These are phyloP conservation scores for Hypomecis atomaria DNA, from an alignment of 2,888 invertebrate species.

Conservation along the genomic window DNA sequence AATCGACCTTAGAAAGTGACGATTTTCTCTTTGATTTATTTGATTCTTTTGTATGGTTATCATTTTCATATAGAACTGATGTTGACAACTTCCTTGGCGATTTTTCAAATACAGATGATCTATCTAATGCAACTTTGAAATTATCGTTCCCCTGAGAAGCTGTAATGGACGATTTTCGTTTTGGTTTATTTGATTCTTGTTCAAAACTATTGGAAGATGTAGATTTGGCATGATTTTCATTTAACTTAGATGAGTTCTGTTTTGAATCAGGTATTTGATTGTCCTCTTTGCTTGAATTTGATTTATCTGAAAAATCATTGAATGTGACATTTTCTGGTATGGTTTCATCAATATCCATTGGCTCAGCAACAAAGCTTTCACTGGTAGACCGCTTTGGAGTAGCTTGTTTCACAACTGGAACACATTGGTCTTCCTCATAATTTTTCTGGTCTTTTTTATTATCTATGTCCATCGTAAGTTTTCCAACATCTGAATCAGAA, in stretches of 20 bases:
- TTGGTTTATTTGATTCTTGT: slow-evolving; percentile 40
- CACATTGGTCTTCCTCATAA: slow-evolving; percentile 70
- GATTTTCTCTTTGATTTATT: slow-evolving; percentile 42
- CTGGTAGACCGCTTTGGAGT: slow-evolving; percentile 38
- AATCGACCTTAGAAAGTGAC: slow-evolving; percentile 24
- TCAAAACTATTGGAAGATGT: slow-evolving; percentile 42
- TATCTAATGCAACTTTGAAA: slow-evolving; percentile 19
- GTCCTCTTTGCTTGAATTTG: slow-evolving; percentile 34
- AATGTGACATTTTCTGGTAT: slow-evolving; percentile 64
- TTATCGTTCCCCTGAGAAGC: slow-evolving; percentile 23
- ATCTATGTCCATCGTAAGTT: slow-evolving; percentile 43
- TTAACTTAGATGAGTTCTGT: slow-evolving; percentile 20
- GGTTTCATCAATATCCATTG: slow-evolving; percentile 80
- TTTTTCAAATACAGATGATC: slow-evolving; percentile 18
- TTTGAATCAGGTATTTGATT: slow-evolving; percentile 22
- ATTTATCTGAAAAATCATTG: slow-evolving; percentile 46
- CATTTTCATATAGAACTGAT: slow-evolving; percentile 20
- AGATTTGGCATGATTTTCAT: slow-evolving; percentile 35
- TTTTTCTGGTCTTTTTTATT: slow-evolving; percentile 38
- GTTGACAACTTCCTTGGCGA: slow-evolving; percentile 38
- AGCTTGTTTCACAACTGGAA: slow-evolving; percentile 61
- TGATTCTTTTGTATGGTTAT: slow-evolving; percentile 13
- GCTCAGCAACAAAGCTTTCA: slow-evolving; percentile 64
- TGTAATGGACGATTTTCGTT: slow-evolving; percentile 26
- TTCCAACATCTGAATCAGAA: slow-evolving; percentile 61